These are phyloP conservation scores for Bombus polaris DNA, from an alignment of 1,140 invertebrate genomes.

Conservation along the genomic window DNA sequence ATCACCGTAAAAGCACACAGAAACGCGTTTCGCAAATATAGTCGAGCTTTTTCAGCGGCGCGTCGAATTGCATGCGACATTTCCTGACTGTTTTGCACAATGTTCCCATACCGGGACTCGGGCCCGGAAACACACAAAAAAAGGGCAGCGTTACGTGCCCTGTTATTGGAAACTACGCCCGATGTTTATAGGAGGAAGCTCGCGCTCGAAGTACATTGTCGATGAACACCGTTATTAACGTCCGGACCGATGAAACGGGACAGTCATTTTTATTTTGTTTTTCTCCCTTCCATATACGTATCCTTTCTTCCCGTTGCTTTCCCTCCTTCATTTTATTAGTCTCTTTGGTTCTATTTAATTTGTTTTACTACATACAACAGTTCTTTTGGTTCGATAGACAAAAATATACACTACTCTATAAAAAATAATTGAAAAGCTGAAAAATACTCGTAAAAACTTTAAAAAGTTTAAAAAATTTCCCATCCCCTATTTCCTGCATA, in stretches of 20 bases:
- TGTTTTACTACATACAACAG: not conserved
- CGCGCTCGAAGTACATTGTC: constrained; percentile 9
- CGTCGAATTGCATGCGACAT: constrained; percentile 68
- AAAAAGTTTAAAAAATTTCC: no score
- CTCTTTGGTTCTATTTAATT: not conserved
- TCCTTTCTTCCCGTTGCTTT: not conserved
- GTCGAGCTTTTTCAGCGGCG: constrained; percentile 61
- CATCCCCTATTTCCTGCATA: not conserved
- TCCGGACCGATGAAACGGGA: not conserved
- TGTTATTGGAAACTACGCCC: constrained; percentile 51
- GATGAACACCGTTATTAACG: constrained; percentile 48
- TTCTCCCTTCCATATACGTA: not conserved
- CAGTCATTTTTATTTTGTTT: constrained; percentile 2
- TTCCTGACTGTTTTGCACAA: constrained; percentile 55
- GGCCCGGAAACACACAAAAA: constrained; percentile 43
- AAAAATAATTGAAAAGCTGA: not conserved
- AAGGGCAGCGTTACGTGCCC: not conserved
- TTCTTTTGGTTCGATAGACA: no score
- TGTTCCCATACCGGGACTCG: constrained; percentile 9
- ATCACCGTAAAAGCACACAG: constrained; percentile 74
- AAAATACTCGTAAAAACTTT: not conserved
- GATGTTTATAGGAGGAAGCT: constrained; percentile 44
- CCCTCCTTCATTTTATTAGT: not conserved
- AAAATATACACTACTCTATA: not conserved
- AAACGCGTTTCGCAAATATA: constrained; percentile 71